Evolutionary conservation across 2,113 vertebrate genomes (phyloP).

Genomic region (Callithrix jacchus): DNA sequence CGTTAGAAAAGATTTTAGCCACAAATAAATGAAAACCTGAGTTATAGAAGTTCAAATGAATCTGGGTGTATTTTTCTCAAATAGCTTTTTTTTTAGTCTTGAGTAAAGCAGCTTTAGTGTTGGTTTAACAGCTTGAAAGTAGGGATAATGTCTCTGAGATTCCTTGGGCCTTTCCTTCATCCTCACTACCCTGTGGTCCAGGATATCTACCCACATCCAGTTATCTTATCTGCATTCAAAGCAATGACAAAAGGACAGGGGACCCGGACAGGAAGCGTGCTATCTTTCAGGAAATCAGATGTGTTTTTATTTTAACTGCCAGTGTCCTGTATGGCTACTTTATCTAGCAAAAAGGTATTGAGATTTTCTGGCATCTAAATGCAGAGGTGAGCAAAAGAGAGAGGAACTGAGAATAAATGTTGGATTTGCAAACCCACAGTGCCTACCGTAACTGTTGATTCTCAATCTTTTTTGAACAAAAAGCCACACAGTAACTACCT

Average conservation of each 20-base stretch:
- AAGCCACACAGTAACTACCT: not conserved
- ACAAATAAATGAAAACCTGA: not conserved
- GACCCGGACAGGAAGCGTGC: accelerated
- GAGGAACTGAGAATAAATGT: not conserved
- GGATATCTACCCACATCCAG: not conserved
- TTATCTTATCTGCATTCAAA: not conserved
- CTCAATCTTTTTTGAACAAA: not conserved
- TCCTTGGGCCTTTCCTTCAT: not conserved
- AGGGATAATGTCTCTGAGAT: not conserved
- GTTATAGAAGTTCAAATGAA: not conserved
- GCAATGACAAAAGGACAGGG: not conserved
- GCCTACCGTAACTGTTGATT: not conserved
- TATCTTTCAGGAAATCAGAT: not conserved
- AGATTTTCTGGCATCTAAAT: not conserved
- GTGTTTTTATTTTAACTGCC: not conserved
- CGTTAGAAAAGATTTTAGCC: not conserved
- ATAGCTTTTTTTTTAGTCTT: no score
- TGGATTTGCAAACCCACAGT: not conserved
- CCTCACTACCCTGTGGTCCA: not conserved
- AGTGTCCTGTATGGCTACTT: not conserved
- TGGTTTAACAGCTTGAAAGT: not conserved
- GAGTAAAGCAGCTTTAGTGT: not conserved
- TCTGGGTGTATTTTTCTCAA: not conserved
- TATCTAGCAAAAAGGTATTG: not conserved
- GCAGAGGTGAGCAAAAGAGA: not conserved